Evolutionary conservation across 2,888 invertebrate genomes (phyloP).

Genomic region (Drosophila stalkeri): DNA sequence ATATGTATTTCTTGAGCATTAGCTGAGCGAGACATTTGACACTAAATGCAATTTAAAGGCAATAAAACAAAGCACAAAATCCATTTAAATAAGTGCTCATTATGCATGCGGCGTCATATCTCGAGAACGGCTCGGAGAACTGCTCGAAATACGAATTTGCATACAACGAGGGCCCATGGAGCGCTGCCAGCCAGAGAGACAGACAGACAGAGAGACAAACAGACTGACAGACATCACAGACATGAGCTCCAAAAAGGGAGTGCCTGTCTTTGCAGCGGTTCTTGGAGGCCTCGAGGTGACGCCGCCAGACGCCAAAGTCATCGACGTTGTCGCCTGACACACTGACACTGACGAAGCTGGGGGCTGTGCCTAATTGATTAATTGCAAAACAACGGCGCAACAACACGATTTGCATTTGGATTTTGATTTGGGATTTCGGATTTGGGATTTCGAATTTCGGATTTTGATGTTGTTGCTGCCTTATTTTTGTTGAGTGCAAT

Average conservation of each 20-base stretch:
- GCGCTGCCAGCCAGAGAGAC: background rate
- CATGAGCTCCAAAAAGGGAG: conserved; percentile 61
- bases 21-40: conserved; percentile 73
- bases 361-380: conserved; percentile 77
- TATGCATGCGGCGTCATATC: conserved; percentile 80
- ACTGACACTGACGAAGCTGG: conserved; percentile 75
- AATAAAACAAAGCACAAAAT: conserved; percentile 73
- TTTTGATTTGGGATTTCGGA: conserved; percentile 48
- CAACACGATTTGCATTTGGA: conserved; percentile 80
- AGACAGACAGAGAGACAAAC: background rate
- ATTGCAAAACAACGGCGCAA: conserved; percentile 76
- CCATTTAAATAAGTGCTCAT: conserved; percentile 76
- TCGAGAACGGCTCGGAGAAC: conserved; percentile 69
- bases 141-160: conserved; percentile 63
- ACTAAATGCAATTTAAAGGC: conserved; percentile 79
- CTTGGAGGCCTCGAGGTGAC: conserved; percentile 73
- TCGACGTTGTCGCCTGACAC: conserved; percentile 55
- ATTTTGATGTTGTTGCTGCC: conserved; percentile 19
- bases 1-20: conserved; percentile 43
- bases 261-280: conserved; percentile 60
- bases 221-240: conserved; percentile 25
- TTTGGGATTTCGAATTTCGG: too few species aligned
- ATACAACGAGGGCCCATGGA: conserved; percentile 49
- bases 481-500: conserved; percentile 67
- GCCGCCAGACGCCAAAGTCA: conserved; percentile 50